Conservation (phyloP, 2,113 vertebrate species). For the Empidonax traillii region DNA sequence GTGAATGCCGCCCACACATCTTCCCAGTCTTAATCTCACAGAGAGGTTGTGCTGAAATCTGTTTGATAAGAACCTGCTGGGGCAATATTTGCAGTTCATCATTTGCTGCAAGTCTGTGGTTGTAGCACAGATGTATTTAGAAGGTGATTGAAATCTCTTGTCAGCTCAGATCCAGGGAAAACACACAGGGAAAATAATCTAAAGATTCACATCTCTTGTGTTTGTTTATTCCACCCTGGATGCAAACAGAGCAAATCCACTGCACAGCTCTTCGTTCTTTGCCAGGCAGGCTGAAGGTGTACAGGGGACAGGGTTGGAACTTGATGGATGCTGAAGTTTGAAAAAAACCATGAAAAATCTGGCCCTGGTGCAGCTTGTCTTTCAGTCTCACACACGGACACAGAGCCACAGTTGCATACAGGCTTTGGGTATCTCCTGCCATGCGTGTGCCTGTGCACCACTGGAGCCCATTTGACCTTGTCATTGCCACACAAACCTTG, state of each 20-base stretch:
- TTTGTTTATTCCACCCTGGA: neutral
- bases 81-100: neutral
- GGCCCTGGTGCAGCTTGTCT: neutral
- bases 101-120: neutral
- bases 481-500: neutral
- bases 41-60: neutral
- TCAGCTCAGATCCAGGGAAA: neutral
- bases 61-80: neutral
- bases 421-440: neutral
- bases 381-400: fast-evolving
- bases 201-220: neutral
- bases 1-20: neutral
- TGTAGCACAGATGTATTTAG: neutral
- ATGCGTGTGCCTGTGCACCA: fast-evolving
- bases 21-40: neutral
- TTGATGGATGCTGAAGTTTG: neutral
- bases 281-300: neutral
- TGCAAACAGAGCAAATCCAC: neutral
- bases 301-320: neutral
- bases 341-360: neutral
- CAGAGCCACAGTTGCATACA: neutral
- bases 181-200: neutral
- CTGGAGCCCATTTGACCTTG: neutral
- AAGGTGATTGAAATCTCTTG: neutral
- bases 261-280: neutral